These are phyloP conservation scores for Acrobasis consociella DNA, from an alignment of 2,888 invertebrate genomes.

Conservation along the genomic window DNA sequence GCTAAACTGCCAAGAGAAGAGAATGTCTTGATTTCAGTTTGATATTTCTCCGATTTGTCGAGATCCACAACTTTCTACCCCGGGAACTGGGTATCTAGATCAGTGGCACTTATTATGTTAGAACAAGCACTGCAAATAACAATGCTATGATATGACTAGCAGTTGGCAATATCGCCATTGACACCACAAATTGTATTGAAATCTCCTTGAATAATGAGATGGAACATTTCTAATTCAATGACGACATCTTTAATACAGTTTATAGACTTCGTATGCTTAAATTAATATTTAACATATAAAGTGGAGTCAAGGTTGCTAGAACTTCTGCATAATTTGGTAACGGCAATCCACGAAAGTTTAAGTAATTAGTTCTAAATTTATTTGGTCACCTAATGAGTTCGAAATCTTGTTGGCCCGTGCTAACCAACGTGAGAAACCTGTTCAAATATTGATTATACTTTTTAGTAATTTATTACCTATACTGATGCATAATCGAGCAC, in stretches of 20 bases:
- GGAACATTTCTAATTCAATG: neutral
- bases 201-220: neutral
- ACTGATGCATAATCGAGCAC: neutral
- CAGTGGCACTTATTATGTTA: conserved; percentile 55
- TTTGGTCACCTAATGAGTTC: too few species aligned
- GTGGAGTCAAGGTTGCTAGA: conserved; percentile 1
- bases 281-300: neutral
- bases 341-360: neutral
- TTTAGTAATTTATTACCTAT: neutral
- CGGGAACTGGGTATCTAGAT: conserved; percentile 70
- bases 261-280: neutral
- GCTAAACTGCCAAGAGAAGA: neutral
- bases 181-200: neutral
- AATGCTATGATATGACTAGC: conserved; percentile 49
- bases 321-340: neutral
- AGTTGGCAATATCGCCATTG: neutral
- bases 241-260: neutral
- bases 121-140: conserved; percentile 43
- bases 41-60: neutral
- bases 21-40: neutral
- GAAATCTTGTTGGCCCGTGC: too few species aligned
- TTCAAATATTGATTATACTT: neutral
- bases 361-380: too few species aligned
- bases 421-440: too few species aligned
- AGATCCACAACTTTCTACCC: conserved; percentile 45